Evolutionary conservation across 2,113 vertebrate genomes (phyloP).

Genomic region (Nannospalax galili): DNA sequence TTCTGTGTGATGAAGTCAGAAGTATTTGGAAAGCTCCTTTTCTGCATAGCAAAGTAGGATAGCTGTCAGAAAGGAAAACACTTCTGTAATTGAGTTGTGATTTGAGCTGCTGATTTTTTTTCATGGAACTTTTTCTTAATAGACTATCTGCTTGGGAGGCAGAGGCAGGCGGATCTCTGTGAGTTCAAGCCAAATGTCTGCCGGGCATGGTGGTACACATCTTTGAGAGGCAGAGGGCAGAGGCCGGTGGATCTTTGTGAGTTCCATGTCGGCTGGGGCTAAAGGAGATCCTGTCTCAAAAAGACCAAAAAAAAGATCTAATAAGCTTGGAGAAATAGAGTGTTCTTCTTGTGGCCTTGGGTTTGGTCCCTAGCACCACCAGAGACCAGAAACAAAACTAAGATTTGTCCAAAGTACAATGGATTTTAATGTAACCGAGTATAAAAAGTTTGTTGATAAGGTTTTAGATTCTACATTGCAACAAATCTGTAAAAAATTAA

Average conservation of each 20-base stretch:
- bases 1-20: neutral
- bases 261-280: too few species aligned
- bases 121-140: neutral
- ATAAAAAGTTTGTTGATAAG: neutral
- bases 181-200: too few species aligned
- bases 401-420: neutral
- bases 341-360: neutral
- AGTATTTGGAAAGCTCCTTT: too few species aligned
- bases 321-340: neutral
- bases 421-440: neutral
- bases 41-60: too few species aligned
- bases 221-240: too few species aligned
- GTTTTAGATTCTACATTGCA: constrained; percentile 38
- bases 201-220: too few species aligned
- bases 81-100: neutral
- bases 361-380: neutral
- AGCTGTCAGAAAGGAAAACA: too few species aligned
- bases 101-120: neutral
- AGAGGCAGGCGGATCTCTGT: too few species aligned
- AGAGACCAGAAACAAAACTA: neutral
- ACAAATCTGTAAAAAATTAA: constrained; percentile 21
- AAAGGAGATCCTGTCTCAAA: too few species aligned
- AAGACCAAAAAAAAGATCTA: neutral
- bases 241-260: too few species aligned
- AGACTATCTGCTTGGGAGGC: too few species aligned